Evolutionary conservation across 2,888 invertebrate genomes (phyloP).

Genomic region (Tryphoninae sp.): DNA sequence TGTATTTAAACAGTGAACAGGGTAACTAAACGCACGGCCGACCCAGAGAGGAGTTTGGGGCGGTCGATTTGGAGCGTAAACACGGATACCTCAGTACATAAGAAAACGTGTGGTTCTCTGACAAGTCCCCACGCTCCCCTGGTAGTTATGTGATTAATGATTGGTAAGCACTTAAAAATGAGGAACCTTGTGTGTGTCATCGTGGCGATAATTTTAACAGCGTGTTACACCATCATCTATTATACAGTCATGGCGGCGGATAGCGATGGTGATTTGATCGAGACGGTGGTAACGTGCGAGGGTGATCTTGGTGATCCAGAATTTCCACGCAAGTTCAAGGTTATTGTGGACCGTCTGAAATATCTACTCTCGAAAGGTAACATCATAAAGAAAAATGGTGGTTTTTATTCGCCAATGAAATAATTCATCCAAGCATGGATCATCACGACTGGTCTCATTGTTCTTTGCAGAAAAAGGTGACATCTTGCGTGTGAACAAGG

Average conservation of each 20-base stretch:
- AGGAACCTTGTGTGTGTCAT: too few species aligned
- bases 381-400: neutral
- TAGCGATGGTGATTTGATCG: conserved; percentile 89
- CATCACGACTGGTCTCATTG: conserved; percentile 1
- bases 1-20: conserved; percentile 70
- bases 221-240: conserved; percentile 36
- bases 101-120: conserved; percentile 75
- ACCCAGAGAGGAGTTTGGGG: conserved; percentile 76
- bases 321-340: conserved; percentile 91
- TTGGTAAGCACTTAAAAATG: conserved; percentile 81
- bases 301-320: conserved; percentile 94
- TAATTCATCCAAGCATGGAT: neutral
- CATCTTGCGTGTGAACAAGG: conserved; percentile 87
- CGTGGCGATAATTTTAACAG: too few species aligned
- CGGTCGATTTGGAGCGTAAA: conserved; percentile 73
- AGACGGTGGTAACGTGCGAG: conserved; percentile 94
- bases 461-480: conserved; percentile 81
- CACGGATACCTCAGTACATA: conserved; percentile 72
- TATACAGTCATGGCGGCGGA: conserved; percentile 89
- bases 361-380: conserved; percentile 89
- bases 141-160: conserved; percentile 81
- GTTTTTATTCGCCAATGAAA: neutral
- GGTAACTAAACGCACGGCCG: conserved; percentile 71
- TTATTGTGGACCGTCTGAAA: conserved; percentile 90
- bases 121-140: conserved; percentile 78